These are phyloP conservation scores for Oscheius myriophilus DNA, from an alignment of 2,888 invertebrate species.

Conservation along the genomic window DNA sequence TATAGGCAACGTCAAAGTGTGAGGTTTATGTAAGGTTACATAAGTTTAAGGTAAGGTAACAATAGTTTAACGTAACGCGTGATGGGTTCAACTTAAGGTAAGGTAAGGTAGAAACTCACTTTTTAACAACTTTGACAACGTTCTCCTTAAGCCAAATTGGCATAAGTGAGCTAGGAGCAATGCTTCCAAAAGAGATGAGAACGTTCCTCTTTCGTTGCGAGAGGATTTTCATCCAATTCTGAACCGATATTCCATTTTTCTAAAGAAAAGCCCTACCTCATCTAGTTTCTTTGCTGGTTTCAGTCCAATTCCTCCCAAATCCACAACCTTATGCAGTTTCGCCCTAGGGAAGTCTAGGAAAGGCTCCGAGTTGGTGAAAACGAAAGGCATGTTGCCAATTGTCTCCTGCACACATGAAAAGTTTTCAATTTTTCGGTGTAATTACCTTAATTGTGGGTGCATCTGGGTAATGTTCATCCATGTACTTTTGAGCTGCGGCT, in stretches of 20 bases:
- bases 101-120: conserved; percentile 2
- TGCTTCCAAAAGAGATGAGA: conserved; percentile 26
- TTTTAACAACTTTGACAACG: conserved; percentile 16
- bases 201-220: conserved; percentile 15
- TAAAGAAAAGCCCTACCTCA: background rate
- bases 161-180: conserved; percentile 21
- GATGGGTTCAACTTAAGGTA: no score
- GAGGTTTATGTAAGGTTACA: no score
- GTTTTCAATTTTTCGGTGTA: background rate
- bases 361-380: conserved; percentile 21
- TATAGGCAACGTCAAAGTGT: no score
- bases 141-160: conserved; percentile 22
- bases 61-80: no score
- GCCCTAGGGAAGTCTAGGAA: conserved; percentile 23
- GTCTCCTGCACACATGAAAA: conserved; percentile 11
- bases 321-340: conserved; percentile 17
- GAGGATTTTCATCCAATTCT: conserved; percentile 22
- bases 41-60: no score
- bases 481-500: background rate
- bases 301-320: conserved; percentile 26
- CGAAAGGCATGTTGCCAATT: conserved; percentile 13
- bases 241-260: background rate
- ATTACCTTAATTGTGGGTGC: conserved; percentile 18
- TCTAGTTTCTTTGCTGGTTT: conserved; percentile 18
- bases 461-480: conserved; percentile 10